Evolutionary conservation across 2,113 vertebrate species (phyloP), one percentile per base, ranked within the genome.

Genomic region (Chiloscyllium plagiosum): DNA sequence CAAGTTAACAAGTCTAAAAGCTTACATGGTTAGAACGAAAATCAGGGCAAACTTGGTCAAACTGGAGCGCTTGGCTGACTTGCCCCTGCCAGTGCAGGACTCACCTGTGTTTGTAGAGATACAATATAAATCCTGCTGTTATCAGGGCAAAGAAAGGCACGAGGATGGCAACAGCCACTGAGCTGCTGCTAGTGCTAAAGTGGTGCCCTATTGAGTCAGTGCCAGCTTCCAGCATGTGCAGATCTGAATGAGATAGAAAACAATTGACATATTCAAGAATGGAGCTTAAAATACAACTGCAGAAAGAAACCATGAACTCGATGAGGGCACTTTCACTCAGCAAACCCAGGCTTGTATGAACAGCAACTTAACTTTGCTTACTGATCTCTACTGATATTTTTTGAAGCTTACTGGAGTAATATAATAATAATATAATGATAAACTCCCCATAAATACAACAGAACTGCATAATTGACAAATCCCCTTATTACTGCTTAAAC

Each of bases 141-240:
- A 99, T 99, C 98, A 99, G 99, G 96, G 99, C 99, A 96, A 99
- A 98, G 98, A 99, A 99, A 98, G 99, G 99, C 98, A 99, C 99
- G 97, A 99, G 98, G 96, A 99, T 99, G 96, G 99, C 99, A 96
- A 99, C 99, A 4, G 99, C 99, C 97, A 99, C 99, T 0, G 99
- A 99, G 97, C 99, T 99, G 98, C 99, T 99, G 97, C 99, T 99
- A 94, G 99, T 99, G 96, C 98, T 98, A 97, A 99, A 99, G 97
- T 99, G 99, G 97, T 99, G 98, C 96, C 98, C 98, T 6, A 98
- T 97, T 68, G 98, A 98, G 86, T 99, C 98, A 0, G 97, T 97
- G 96, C 98, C 97, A 2, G 98, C 97, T 96, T 98, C 98, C 96
- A 98, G 96, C 96, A 97, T 98, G 96, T 98, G 97, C 97, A 97